A percentile compares a stretch with the other conserved stretches of the same genome.
Conservation (phyloP, 2,113 vertebrate genomes). For the Hyaena hyaena region DNA sequence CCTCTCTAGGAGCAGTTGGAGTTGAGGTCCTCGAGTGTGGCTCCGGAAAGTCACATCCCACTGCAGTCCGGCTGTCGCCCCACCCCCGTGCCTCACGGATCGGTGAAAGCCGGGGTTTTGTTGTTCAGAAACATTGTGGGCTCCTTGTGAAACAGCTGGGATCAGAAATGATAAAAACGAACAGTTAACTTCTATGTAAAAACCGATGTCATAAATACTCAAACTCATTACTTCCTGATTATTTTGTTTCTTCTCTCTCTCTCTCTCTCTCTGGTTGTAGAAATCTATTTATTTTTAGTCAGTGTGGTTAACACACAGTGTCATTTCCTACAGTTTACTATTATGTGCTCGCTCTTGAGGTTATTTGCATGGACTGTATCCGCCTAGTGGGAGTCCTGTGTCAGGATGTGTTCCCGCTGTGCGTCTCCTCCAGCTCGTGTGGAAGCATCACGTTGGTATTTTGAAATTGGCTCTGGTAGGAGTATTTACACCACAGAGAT, state of each 20-base stretch:
- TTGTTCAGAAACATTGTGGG: neutral
- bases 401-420: neutral
- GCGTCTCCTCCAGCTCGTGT: neutral
- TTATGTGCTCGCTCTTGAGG: neutral
- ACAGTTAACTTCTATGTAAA: constrained; percentile 5
- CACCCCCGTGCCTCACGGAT: neutral
- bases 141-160: neutral
- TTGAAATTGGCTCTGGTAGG: neutral
- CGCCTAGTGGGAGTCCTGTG: neutral
- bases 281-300: neutral
- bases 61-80: neutral
- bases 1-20: neutral
- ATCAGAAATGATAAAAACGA: constrained; percentile 17
- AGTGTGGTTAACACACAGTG: neutral
- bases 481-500: constrained; percentile 2
- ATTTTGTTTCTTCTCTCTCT: neutral
- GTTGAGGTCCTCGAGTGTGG: neutral
- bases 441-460: neutral
- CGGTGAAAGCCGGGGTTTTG: neutral
- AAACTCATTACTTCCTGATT: neutral
- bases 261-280: neutral
- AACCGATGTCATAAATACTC: neutral
- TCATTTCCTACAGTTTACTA: neutral
- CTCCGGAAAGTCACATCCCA: neutral
- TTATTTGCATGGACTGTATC: neutral